Evolutionary conservation across 92 coral and sea anemone genomes (phyloP), one percentile per base, ranked within the genome.

Genomic region (Heteractis magnifica): DNA sequence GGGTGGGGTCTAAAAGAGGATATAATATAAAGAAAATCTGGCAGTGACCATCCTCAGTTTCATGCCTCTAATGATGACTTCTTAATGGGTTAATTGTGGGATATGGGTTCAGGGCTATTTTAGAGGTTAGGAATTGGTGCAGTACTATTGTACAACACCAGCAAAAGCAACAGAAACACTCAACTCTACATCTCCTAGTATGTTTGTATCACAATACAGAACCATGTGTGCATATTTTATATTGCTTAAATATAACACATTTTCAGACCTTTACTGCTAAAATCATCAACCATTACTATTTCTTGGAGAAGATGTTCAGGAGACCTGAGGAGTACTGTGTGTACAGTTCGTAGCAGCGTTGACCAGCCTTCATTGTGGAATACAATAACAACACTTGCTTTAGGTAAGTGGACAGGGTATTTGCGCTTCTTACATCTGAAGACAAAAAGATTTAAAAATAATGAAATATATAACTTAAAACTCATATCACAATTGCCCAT

Each of bases 281-380:
- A 94, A 81, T 96, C 99, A 84, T 96, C 99, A 53, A 96, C 98
- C 95, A 96, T 90, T 48, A 96, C 99, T 68, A 96, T 90, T 65
- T 96, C 99, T 80, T 94, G 89, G 4, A 96, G 83, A 86, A 92
- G 81, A 19, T 90, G 84, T 9, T 98, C 98, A 0, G 99, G 99
- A 0, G 99, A 96, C 71, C 98, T 89, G 84, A 92, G 87, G 34
- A 96, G 74, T 10, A 90, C 96, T 71, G 98, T 94, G 62, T 96
- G 98, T 3, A 96, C 99, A 21, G 99, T 96, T 72, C 99, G 82
- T 83, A 96, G 53, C 8, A 96, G 85, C 1, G 99, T 96, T 48
- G 98, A 90, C 99, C 99, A 96, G 52, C 99, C 99, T 77, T 96
- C 99, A 76, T 96, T 96, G 73, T 96, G 99, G 86, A 96, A 96